Conservation (phyloP, 2,888 invertebrate genomes). For the Tipula helvola region DNA sequence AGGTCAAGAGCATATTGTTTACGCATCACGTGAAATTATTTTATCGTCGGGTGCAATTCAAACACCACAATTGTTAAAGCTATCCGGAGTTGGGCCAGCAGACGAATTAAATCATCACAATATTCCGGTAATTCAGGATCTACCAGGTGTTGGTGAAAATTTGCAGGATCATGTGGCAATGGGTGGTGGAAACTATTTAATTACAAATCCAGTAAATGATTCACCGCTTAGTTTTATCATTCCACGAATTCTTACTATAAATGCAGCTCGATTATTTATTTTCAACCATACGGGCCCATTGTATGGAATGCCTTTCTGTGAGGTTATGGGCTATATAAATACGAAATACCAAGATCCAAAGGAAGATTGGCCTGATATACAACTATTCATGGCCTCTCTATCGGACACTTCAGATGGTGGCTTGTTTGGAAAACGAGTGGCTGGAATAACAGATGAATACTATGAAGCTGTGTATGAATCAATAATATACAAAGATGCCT, state of each 20-base stretch:
- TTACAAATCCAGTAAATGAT: conserved; percentile 46
- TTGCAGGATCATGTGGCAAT: conserved; percentile 74
- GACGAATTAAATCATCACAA: conserved; percentile 47
- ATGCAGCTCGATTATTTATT: conserved; percentile 49
- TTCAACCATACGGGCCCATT: conserved; percentile 48
- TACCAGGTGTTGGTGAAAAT: conserved; percentile 66
- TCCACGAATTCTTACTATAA: conserved; percentile 47
- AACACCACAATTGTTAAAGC: conserved; percentile 73
- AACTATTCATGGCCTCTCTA: conserved; percentile 60
- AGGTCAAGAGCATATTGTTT: conserved; percentile 37
- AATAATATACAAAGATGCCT: conserved; percentile 53
- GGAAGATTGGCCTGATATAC: conserved; percentile 67
- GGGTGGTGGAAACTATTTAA: conserved; percentile 61
- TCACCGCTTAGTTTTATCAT: conserved; percentile 54
- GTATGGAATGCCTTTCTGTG: conserved; percentile 65
- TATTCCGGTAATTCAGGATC: conserved; percentile 46
- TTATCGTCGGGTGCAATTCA: conserved; percentile 75
- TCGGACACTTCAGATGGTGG: conserved; percentile 71
- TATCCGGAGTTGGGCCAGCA: conserved; percentile 68
- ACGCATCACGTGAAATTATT: conserved; percentile 64
- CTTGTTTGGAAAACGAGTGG: conserved; percentile 53
- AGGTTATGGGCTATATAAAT: conserved; percentile 66
- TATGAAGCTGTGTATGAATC: conserved; percentile 59
- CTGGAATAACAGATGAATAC: conserved; percentile 51
- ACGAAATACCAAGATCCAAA: conserved; percentile 54